Conservation (phyloP, 2,797 vertebrate species). For the Sebastes diploproa region DNA sequence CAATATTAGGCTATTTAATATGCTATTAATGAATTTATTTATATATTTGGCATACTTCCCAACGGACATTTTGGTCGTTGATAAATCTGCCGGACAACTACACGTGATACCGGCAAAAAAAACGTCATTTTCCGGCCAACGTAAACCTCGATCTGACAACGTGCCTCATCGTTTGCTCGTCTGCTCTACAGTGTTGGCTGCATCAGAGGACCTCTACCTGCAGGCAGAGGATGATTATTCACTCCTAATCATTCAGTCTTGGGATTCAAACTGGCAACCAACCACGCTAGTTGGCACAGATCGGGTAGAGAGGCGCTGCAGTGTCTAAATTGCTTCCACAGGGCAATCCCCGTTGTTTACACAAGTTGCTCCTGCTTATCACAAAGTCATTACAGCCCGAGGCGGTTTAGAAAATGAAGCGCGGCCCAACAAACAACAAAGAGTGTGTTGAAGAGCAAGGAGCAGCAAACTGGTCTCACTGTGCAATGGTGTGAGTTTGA, state of each 20-base stretch:
- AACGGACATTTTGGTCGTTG: too few species aligned
- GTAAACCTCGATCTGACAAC: too few species aligned
- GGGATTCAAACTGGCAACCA: conserved; percentile 39
- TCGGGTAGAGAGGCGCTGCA: neutral
- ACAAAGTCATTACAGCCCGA: conserved; percentile 58
- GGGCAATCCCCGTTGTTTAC: conserved; percentile 55
- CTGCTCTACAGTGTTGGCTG: too few species aligned
- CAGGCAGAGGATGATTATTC: conserved; percentile 15
- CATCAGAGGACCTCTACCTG: neutral
- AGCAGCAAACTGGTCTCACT: conserved; percentile 11
- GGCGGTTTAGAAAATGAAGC: conserved; percentile 43
- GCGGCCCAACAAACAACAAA: conserved; percentile 17
- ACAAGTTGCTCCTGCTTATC: conserved; percentile 53
- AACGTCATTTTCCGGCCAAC: too few species aligned
- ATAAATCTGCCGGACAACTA: too few species aligned
- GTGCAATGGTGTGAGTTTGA: conserved; percentile 24
- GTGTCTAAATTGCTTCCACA: conserved; percentile 55
- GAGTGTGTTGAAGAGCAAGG: conserved; percentile 1
- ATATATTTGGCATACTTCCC: too few species aligned
- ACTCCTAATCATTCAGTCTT: conserved; percentile 26
- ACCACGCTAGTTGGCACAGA: conserved; percentile 11
- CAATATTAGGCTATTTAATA: too few species aligned
- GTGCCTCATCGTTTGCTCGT: too few species aligned
- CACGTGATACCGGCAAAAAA: too few species aligned
- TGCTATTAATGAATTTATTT: too few species aligned